phyloP scores from a whole-genome alignment of 2,888 invertebrate genomes.

The Agrotis segetum region DNA sequence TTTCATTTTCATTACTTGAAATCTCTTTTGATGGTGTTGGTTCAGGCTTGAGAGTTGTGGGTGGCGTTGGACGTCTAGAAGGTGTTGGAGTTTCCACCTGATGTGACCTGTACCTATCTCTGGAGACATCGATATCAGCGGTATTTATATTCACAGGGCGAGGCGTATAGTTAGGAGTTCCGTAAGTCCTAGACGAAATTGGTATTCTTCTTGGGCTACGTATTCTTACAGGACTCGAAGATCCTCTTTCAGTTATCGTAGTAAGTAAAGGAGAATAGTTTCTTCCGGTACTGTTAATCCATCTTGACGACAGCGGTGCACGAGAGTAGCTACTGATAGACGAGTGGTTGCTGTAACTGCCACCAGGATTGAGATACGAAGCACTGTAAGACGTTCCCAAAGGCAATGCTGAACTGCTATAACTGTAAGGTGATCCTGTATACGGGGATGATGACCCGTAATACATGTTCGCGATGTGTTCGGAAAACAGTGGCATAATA shows the following conservation, averaged over 20 bases:
- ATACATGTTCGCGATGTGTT: constrained; percentile 92
- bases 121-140: constrained; percentile 96
- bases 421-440: constrained; percentile 85
- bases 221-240: constrained; percentile 82
- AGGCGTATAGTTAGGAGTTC: constrained; percentile 85
- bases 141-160: constrained; percentile 95
- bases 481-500: constrained; percentile 93
- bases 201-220: constrained; percentile 86
- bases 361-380: constrained; percentile 88
- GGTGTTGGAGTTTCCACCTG: constrained; percentile 66
- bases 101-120: constrained; percentile 90
- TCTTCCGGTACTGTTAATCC: constrained; percentile 81
- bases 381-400: constrained; percentile 86
- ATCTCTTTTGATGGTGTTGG: constrained; percentile 69
- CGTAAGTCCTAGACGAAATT: constrained; percentile 88
- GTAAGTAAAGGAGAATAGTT: constrained; percentile 94
- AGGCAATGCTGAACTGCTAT: constrained; percentile 85
- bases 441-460: constrained; percentile 88
- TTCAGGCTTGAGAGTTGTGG: constrained; percentile 61
- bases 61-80: constrained; percentile 45
- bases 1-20: constrained; percentile 77
- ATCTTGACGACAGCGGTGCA: constrained; percentile 81
- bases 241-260: constrained; percentile 92
- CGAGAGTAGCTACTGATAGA: constrained; percentile 91
- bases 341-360: constrained; percentile 87